These are phyloP conservation scores for Drosophila repleta DNA, from an alignment of 1,140 invertebrate genomes.

Conservation along the genomic window DNA sequence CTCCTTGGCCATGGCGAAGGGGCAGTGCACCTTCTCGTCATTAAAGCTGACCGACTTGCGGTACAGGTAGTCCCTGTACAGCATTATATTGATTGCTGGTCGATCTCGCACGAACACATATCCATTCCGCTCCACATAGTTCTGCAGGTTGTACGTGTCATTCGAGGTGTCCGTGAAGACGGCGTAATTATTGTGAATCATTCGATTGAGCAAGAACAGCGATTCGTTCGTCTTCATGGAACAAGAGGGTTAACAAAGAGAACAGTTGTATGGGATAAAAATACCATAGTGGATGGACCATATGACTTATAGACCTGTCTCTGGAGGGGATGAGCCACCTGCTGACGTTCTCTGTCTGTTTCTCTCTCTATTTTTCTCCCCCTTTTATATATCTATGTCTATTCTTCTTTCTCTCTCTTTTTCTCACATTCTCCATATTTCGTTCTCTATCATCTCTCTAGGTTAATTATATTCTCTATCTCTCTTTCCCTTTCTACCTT, in stretches of 20 bases:
- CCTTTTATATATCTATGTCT: not conserved
- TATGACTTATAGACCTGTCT: not conserved
- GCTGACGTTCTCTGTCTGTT: not conserved
- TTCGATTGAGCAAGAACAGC: constrained; percentile 67
- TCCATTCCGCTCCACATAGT: constrained; percentile 84
- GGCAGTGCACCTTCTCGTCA: constrained; percentile 87
- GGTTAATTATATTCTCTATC: not conserved
- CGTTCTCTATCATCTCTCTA: not conserved
- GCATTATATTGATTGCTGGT: constrained; percentile 87
- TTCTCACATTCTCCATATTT: not conserved
- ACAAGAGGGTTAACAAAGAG: no score
- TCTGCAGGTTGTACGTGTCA: constrained; percentile 84
- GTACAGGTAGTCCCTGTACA: constrained; percentile 88
- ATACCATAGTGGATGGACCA: no score
- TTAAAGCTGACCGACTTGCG: constrained; percentile 85
- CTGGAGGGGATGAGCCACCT: no score
- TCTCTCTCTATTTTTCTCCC: not conserved
- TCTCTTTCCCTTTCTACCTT: not conserved
- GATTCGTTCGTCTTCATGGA: constrained; percentile 68
- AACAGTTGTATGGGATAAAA: not conserved
- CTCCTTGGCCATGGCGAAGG: constrained; percentile 88
- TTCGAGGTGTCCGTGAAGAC: constrained; percentile 70
- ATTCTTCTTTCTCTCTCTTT: not conserved
- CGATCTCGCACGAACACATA: constrained; percentile 88
- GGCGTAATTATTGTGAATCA: constrained; percentile 74